These are phyloP conservation scores for Drosophila fulvimacula DNA, from an alignment of 2,888 invertebrate species.

Conservation along the genomic window DNA sequence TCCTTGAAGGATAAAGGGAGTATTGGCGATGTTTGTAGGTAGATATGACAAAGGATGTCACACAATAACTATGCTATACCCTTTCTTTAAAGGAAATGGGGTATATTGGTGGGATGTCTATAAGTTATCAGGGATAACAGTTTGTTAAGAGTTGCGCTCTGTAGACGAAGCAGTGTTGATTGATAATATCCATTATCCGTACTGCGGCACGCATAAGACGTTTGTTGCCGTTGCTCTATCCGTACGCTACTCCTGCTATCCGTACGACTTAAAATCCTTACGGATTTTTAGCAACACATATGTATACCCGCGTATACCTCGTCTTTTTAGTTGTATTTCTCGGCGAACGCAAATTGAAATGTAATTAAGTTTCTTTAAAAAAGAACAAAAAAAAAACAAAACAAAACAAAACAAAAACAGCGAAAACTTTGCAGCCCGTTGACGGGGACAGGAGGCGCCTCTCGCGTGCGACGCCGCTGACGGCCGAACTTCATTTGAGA, in stretches of 20 bases:
- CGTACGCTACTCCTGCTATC: background rate
- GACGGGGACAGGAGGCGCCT: slow-evolving; percentile 32
- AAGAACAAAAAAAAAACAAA: slow-evolving; percentile 10
- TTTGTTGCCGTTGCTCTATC: background rate
- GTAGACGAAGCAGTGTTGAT: background rate
- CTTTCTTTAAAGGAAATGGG: background rate
- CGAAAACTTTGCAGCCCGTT: slow-evolving; percentile 22
- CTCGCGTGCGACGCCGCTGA: slow-evolving; percentile 62
- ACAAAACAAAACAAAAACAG: too few species aligned
- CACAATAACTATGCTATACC: background rate
- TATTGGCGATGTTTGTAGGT: background rate
- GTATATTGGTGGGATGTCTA: background rate
- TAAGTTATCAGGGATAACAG: background rate
- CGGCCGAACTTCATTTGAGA: slow-evolving; percentile 65
- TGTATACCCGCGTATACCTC: background rate
- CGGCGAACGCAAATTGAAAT: slow-evolving; percentile 68
- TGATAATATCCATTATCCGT: background rate
- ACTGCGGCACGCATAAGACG: background rate
- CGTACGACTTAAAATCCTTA: background rate
- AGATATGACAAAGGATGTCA: background rate
- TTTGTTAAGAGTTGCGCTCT: background rate
- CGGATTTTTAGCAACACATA: background rate
- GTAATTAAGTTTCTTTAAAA: slow-evolving; percentile 70
- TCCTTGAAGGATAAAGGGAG: background rate
- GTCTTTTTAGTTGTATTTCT: slow-evolving; percentile 11